phyloP scores from a whole-genome alignment of 2,888 invertebrate species.

The Pardosa pseudoannulata region DNA sequence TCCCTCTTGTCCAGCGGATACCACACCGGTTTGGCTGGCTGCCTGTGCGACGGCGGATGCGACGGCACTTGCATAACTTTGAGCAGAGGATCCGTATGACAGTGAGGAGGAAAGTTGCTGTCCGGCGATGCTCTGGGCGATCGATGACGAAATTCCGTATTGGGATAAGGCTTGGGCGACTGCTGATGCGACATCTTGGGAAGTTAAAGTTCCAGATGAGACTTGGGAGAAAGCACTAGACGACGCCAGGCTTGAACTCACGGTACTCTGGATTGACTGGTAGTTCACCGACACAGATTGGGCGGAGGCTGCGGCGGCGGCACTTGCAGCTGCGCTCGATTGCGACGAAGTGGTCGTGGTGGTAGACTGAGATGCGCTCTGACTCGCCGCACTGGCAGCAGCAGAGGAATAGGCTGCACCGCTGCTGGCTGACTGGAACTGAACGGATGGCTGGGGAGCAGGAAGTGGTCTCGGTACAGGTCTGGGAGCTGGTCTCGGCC shows the following conservation, averaged over 20 bases:
- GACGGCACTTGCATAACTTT: neutral
- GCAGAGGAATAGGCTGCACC: neutral
- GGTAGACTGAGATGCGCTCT: neutral
- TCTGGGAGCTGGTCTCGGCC: neutral
- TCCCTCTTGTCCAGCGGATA: slow-evolving; percentile 10
- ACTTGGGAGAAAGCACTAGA: neutral
- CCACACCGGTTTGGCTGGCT: neutral
- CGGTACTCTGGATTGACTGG: slow-evolving; percentile 11
- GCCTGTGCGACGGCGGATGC: neutral
- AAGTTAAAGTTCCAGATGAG: neutral
- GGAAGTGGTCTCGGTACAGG: neutral
- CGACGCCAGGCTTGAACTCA: neutral
- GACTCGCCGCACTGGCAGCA: neutral
- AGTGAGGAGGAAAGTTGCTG: slow-evolving; percentile 1
- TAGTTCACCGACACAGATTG: neutral
- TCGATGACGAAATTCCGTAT: neutral
- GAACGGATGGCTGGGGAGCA: neutral
- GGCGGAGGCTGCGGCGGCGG: neutral
- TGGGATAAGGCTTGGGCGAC: neutral
- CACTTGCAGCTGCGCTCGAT: neutral
- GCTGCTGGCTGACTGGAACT: neutral
- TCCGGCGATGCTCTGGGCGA: neutral
- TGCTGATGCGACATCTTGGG: neutral
- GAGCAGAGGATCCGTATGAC: neutral
- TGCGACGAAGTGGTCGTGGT: neutral